phyloP scores from a whole-genome alignment of 2,113 vertebrate genomes.

The Labeo rohita region DNA sequence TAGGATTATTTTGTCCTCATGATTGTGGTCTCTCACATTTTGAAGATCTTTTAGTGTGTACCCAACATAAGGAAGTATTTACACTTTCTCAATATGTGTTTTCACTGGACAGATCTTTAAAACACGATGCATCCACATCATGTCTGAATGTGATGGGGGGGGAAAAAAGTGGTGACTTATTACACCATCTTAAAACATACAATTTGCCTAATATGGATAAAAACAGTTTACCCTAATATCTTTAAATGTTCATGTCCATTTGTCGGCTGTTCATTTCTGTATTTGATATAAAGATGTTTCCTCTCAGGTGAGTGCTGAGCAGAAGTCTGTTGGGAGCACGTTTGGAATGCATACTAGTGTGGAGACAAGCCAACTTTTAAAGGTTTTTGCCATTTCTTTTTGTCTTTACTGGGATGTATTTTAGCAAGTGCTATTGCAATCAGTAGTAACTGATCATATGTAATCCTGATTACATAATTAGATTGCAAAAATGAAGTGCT shows the following conservation, averaged over 20 bases:
- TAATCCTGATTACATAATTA: background rate
- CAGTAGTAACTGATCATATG: background rate
- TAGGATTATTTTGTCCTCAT: no score
- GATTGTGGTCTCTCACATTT: no score
- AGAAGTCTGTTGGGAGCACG: slow-evolving; percentile 86
- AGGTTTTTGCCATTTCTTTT: slow-evolving; percentile 66
- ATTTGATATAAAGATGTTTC: background rate
- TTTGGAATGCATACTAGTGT: slow-evolving; percentile 93
- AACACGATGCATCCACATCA: background rate
- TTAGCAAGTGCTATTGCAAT: background rate
- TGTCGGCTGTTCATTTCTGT: background rate
- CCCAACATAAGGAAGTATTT: no score
- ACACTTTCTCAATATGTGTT: no score
- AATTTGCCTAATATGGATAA: background rate
- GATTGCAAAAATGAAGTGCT: background rate
- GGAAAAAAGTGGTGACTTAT: background rate
- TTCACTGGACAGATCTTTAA: no score
- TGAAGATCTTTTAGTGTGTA: no score
- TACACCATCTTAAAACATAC: background rate
- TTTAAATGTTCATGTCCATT: background rate
- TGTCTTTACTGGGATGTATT: background rate
- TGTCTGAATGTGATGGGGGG: background rate
- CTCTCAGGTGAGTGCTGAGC: slow-evolving; percentile 84
- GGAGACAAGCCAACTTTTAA: slow-evolving; percentile 86
- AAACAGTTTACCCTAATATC: background rate